These are phyloP conservation scores for Euphydryas editha DNA, from an alignment of 2,888 invertebrate genomes.

Conservation along the genomic window DNA sequence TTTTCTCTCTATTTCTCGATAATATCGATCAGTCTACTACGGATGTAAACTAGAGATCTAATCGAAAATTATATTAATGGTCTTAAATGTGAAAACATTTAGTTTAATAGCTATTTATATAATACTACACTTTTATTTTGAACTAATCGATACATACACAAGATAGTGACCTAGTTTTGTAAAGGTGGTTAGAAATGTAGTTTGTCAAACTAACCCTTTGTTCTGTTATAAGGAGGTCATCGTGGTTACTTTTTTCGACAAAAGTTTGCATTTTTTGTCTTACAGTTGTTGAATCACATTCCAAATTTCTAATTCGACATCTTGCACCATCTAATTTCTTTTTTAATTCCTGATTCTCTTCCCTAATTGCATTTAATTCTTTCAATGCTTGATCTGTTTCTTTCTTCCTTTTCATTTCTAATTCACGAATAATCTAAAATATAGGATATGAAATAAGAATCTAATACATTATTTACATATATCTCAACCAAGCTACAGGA, in stretches of 20 bases:
- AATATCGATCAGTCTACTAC: too few species aligned
- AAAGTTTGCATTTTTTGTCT: conserved; percentile 85
- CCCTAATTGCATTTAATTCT: conserved; percentile 81
- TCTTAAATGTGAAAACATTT: too few species aligned
- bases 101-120: too few species aligned
- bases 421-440: conserved; percentile 73
- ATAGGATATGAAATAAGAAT: too few species aligned
- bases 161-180: too few species aligned
- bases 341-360: conserved; percentile 83
- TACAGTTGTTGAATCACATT: conserved; percentile 83
- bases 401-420: conserved; percentile 81
- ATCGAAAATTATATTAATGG: too few species aligned
- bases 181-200: not conserved
- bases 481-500: not conserved
- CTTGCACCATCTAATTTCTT: conserved; percentile 86
- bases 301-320: conserved; percentile 87
- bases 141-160: conserved; percentile 11
- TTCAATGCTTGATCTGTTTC: conserved; percentile 84
- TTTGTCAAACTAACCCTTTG: conserved; percentile 77
- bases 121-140: too few species aligned
- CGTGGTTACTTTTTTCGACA: conserved; percentile 85
- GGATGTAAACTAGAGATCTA: too few species aligned
- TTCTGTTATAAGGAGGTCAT: conserved; percentile 85
- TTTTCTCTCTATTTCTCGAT: too few species aligned
- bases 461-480: too few species aligned